Evolutionary conservation across 2,113 vertebrate genomes (phyloP).

Genomic region (human): DNA sequence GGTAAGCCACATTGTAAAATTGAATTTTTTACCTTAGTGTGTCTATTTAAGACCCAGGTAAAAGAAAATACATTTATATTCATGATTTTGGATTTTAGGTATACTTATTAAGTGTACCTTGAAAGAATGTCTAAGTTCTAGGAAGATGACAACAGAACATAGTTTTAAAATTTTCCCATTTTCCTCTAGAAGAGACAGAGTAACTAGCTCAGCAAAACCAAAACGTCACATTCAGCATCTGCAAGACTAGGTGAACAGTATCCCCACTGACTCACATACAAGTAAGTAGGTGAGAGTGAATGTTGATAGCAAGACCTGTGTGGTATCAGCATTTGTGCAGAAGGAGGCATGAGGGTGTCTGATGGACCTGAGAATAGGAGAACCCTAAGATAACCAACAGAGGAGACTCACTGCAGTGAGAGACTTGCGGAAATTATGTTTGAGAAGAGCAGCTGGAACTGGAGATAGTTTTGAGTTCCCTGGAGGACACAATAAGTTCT

Average conservation of each 20-base stretch:
- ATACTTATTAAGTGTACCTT: neutral
- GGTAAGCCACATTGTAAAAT: neutral
- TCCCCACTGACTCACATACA: neutral
- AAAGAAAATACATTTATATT: neutral
- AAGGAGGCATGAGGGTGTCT: neutral
- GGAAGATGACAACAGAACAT: neutral
- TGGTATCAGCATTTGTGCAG: neutral
- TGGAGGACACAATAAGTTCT: neutral
- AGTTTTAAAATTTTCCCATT: neutral
- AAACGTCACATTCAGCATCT: neutral
- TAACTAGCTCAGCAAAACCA: neutral
- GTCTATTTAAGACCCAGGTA: neutral
- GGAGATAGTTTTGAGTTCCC: neutral
- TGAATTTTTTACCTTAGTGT: neutral
- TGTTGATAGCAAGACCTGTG: neutral
- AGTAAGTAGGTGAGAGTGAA: neutral
- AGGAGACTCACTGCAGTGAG: neutral
- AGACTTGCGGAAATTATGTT: neutral
- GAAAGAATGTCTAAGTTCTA: constrained; percentile 3
- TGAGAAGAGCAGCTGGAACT: neutral
- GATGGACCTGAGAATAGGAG: neutral
- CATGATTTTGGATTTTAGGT: neutral
- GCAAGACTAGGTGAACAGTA: neutral
- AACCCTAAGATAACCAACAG: neutral
- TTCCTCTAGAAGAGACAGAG: neutral